Base-by-base conservation (phyloP, 2,888 invertebrate species). In the Sarcophaga rosellei region DNA sequence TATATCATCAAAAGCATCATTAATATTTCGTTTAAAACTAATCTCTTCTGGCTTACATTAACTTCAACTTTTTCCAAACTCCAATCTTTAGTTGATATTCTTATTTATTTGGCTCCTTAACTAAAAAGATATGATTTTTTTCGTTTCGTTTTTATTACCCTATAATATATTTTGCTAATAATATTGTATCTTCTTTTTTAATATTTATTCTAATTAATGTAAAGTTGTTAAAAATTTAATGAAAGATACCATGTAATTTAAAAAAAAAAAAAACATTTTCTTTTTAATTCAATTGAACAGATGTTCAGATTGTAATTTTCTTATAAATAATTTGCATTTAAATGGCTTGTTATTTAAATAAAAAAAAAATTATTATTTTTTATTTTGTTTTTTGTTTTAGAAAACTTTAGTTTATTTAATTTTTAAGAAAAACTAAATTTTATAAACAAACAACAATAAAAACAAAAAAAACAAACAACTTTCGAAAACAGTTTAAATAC, bases 241-340 rank as follows among this genome's bases (percentile, higher is more conserved):
- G 15, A 78, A 68, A 66, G 21, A 66, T 59, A 6, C 45, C 66
- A 45, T 25, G 45, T 77, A 59, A 61, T 53, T 53, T 53, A 53
- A 3, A 53, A 17, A 1, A 53, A 53, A 53, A 53, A 15, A 15
- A 17, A 17, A 53, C 53, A 4, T 53, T 53, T 10, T 35, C 0
- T 10, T 10, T 35, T 35, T 11, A 20, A 65, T 45, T 68, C 47
- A 47, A 6, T 47, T 45, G 15, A 68, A 72, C 25, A 3, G 4
- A 20, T 61, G 21, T 72, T 72, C 12, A 72, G 61, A 21, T 20
- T 44, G 59, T 77, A 61, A 81, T 72, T 70, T 76, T 66, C 17
- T 53, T 84, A 15, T 53, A 59, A 79, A 84, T 85, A 62, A 81
- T 87, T 85, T 87, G 80, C 81, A 78, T 83, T 85, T 81, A 75